These are phyloP conservation scores for Tylochromis polylepis DNA, from an alignment of 2,113 vertebrate species.

Conservation along the genomic window DNA sequence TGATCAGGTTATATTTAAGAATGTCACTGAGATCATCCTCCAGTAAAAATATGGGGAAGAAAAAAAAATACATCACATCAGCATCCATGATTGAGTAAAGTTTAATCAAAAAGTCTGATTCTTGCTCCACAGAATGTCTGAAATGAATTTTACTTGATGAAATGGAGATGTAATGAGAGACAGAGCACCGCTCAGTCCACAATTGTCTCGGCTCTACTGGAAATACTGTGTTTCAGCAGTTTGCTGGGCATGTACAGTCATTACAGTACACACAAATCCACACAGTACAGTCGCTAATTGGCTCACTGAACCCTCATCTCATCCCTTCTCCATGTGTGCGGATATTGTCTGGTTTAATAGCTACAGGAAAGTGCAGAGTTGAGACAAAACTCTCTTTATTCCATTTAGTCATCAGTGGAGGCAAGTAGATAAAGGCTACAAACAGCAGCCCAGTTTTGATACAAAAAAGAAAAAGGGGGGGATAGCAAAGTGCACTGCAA, in stretches of 20 bases:
- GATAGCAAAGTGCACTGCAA: slow-evolving; percentile 4
- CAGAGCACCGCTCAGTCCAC: neutral
- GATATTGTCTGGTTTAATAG: slow-evolving; percentile 63
- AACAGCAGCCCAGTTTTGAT: slow-evolving; percentile 36
- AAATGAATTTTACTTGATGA: neutral
- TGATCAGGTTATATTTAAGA: slow-evolving; percentile 26
- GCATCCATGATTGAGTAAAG: slow-evolving; percentile 12
- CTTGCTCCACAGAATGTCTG: neutral
- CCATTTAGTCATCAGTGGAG: slow-evolving; percentile 49
- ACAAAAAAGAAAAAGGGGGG: neutral
- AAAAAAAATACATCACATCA: neutral
- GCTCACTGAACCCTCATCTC: slow-evolving; percentile 41
- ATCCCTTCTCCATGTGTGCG: slow-evolving; percentile 35
- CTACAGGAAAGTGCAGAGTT: slow-evolving; percentile 32
- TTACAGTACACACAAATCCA: neutral
- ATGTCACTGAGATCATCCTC: neutral
- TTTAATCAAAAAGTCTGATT: slow-evolving; percentile 17
- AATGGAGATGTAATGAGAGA: slow-evolving; percentile 11
- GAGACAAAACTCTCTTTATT: slow-evolving; percentile 54
- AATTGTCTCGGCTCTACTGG: slow-evolving; percentile 12
- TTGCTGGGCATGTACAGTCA: neutral
- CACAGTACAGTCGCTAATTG: slow-evolving; percentile 37
- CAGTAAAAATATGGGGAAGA: neutral
- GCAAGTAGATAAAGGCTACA: slow-evolving; percentile 36
- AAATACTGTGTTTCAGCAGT: neutral